Base-by-base conservation (phyloP, 2,888 invertebrate species). In the Linnaemya tessellans region DNA sequence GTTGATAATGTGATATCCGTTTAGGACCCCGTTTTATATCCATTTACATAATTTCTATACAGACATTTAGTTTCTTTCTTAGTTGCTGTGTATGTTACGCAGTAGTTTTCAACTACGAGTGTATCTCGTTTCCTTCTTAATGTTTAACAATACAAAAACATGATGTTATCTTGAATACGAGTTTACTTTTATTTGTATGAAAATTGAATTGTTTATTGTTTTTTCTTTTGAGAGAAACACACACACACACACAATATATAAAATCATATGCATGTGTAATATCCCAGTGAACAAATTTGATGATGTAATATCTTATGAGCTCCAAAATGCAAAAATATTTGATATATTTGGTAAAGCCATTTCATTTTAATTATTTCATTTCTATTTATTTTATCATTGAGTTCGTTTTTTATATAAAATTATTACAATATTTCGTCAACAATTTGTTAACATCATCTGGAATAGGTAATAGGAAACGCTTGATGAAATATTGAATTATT, bases 111-210 rank as follows among this genome's bases (percentile, higher is more conserved):
- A 43, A 43, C 64, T 65, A 46, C 41, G 13, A 41, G 11, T 35
- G 35, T 51, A 79, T 67, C 51, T 68, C 56, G 79, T 68, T 80
- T 68, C 56, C 79, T 74, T 74, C 38, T 68, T 49, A 80, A 41
- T 74, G 58, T 78, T 64, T 35, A 77, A 46, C 65, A 65, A 41
- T 20, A 77, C 77, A 83, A 71, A 58, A 73, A 80, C 82, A 82
- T 82, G 79, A 80, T 84, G 77, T 84, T 80, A 73, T 75, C 82
- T 71, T 65, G 65, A 70, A n/a, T 54, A 75, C 43, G 75, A 68
- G 62, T 81, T 75, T 35, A 68, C 65, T 79, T 79, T 70, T 65
- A 82, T 75, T 79, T 75, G 43, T 49, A 43, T 67, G 30, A 51
- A 84, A 84, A 84, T 80, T 80, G 65, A 84, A 77, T 71, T 58